Percentiles rank a stretch among this genome's conserved stretches.
Conservation (phyloP, 2,888 invertebrate genomes). For the Calliphora vomitoria region DNA sequence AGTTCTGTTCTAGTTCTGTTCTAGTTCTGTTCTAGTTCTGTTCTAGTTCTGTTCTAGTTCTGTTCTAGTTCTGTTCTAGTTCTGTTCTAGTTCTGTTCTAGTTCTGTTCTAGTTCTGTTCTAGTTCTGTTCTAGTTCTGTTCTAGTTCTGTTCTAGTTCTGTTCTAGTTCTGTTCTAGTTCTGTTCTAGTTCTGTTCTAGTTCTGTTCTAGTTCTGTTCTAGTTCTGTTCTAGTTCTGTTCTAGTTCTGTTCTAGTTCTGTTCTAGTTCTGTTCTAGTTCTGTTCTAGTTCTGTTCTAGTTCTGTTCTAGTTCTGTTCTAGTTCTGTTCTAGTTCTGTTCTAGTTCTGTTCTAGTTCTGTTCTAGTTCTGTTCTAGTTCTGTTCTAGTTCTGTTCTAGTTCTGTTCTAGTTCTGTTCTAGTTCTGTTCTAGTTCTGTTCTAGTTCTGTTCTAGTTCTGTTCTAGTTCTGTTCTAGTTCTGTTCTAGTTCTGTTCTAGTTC, state of each 20-base stretch:
- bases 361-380: not conserved
- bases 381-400: constrained; percentile 13
- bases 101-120: constrained; percentile 1
- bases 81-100: constrained; percentile 1
- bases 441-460: no score
- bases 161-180: constrained; percentile 5
- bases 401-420: not conserved
- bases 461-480: no score
- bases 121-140: not conserved
- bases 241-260: constrained; percentile 11
- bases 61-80: constrained; percentile 1
- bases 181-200: constrained; percentile 6
- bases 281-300: constrained; percentile 12
- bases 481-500: no score
- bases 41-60: constrained; percentile 1
- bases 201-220: constrained; percentile 5
- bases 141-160: constrained; percentile 1
- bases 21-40: not conserved
- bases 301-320: not conserved
- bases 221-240: constrained; percentile 4
- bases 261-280: constrained; percentile 15
- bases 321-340: not conserved
- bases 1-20: constrained; percentile 3
- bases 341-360: not conserved
- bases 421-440: not conserved